phyloP scores from a whole-genome alignment of 1,140 invertebrate genomes.

The Drosophila neocordata region DNA sequence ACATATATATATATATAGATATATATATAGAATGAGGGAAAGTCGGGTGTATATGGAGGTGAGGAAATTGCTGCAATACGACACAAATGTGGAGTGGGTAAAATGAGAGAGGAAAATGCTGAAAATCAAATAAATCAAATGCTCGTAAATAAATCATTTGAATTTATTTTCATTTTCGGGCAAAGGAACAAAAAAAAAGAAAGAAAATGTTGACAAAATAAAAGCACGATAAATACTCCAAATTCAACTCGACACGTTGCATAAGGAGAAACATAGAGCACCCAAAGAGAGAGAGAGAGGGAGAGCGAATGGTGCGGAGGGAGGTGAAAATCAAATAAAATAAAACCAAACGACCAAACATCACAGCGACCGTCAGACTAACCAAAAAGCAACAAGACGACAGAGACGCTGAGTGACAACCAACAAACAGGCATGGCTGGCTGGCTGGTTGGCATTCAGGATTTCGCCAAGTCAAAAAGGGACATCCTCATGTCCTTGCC shows the following conservation, averaged over 20 bases:
- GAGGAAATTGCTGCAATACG: constrained; percentile 23
- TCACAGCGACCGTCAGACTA: neutral
- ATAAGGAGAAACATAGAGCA: constrained; percentile 10
- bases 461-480: constrained; percentile 9
- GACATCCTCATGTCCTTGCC: constrained; percentile 17
- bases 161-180: constrained; percentile 76
- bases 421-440: constrained; percentile 43
- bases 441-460: constrained; percentile 14
- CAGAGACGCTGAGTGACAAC: constrained; percentile 56
- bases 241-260: constrained; percentile 36
- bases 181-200: constrained; percentile 22
- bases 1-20: too few species aligned
- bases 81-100: neutral
- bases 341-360: constrained; percentile 16
- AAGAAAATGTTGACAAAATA: constrained; percentile 76
- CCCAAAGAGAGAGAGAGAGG: constrained; percentile 22
- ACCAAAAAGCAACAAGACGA: constrained; percentile 39
- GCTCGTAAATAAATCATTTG: constrained; percentile 81
- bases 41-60: neutral
- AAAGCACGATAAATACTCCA: constrained; percentile 76
- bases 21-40: too few species aligned
- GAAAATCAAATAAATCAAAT: constrained; percentile 81
- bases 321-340: constrained; percentile 11
- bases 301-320: neutral
- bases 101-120: constrained; percentile 45